phyloP scores from a whole-genome alignment of 2,797 vertebrate species.

The Limnodromus scolopaceus region DNA sequence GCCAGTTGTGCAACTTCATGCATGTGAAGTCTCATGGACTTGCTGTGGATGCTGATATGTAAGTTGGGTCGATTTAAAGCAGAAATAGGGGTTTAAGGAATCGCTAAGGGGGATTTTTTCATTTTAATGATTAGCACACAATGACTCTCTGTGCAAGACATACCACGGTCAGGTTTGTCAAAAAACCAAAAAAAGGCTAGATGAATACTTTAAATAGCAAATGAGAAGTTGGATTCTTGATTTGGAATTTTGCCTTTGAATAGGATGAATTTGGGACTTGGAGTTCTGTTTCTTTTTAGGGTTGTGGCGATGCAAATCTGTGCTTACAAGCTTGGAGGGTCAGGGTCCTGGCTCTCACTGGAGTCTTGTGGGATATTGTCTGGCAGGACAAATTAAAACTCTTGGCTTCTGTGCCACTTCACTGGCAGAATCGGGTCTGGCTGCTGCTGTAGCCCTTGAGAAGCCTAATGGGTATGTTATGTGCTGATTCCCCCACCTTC shows the following conservation, averaged over 20 bases:
- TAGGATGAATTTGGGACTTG: neutral
- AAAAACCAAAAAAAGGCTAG: neutral
- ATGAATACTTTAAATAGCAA: neutral
- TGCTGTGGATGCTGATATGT: neutral
- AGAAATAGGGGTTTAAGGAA: neutral
- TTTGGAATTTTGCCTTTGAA: neutral
- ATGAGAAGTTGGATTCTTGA: neutral
- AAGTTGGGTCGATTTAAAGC: neutral
- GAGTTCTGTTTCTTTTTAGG: neutral
- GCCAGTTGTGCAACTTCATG: rapidly evolving
- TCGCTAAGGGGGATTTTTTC: neutral
- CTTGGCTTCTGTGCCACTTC: neutral
- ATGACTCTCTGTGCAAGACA: neutral
- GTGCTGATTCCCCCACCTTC: neutral
- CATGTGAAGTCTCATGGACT: neutral
- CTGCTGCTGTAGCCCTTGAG: neutral
- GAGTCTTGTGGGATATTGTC: neutral
- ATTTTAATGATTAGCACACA: neutral
- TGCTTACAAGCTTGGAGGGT: neutral
- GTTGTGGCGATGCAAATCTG: neutral
- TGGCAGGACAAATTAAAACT: neutral
- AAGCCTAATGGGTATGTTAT: rapidly evolving
- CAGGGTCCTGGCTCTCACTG: neutral
- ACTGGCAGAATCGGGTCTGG: neutral
- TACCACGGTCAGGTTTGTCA: rapidly evolving